These are phyloP conservation scores for Trichogramma pretiosum DNA, from an alignment of 1,140 invertebrate species.

Conservation along the genomic window DNA sequence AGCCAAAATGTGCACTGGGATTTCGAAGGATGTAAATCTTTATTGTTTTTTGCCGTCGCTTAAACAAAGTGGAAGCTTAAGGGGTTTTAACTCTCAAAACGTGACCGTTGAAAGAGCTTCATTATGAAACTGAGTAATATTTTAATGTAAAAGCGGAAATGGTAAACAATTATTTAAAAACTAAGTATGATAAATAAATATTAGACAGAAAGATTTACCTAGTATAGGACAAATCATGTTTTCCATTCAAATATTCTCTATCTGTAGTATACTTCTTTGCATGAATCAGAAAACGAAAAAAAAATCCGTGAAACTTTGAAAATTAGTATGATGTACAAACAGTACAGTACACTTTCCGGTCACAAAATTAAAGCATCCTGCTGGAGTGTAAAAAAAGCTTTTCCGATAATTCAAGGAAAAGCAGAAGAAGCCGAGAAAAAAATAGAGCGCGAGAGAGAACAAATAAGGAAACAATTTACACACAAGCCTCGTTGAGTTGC, in stretches of 20 bases:
- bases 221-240: too few relatives aligned
- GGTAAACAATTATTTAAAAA: too few relatives aligned
- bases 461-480: conserved; percentile 15
- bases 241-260: too few relatives aligned
- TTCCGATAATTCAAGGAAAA: not conserved
- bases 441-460: not conserved
- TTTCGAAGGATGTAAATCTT: conserved; percentile 7
- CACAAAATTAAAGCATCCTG: too few relatives aligned
- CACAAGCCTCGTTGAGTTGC: conserved; percentile 3
- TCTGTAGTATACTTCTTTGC: too few relatives aligned
- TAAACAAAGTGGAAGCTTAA: conserved; percentile 1
- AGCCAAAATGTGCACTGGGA: not conserved
- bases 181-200: too few relatives aligned
- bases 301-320: too few relatives aligned
- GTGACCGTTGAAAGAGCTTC: not conserved
- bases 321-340: too few relatives aligned
- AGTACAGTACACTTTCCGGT: too few relatives aligned
- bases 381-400: not conserved
- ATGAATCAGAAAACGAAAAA: too few relatives aligned
- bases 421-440: not conserved
- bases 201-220: too few relatives aligned
- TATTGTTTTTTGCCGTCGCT: not conserved
- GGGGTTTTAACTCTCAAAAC: not conserved
- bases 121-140: too few relatives aligned
- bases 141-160: conserved; percentile 1